Conservation (phyloP, 2,888 invertebrate species). For the Cataglyphis livida region DNA sequence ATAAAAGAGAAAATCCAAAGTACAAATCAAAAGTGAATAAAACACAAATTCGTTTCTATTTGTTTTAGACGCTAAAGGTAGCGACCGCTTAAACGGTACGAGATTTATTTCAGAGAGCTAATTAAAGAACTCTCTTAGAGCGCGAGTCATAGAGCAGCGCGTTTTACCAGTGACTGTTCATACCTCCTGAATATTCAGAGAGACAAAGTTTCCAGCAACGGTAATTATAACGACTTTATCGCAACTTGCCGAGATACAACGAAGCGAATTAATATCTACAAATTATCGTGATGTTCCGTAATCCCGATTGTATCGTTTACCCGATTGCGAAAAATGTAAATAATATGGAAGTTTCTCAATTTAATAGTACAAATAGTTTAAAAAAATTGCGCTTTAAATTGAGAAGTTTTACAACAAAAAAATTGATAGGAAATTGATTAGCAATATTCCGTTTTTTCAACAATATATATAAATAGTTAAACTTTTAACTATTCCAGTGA, state of each 20-base stretch:
- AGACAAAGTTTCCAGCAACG: slow-evolving; percentile 63
- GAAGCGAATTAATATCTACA: slow-evolving; percentile 66
- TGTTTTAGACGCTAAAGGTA: background rate
- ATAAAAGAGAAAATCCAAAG: background rate
- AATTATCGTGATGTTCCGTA: slow-evolving; percentile 53
- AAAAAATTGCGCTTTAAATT: background rate
- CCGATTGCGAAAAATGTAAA: background rate
- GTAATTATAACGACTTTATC: slow-evolving; percentile 73
- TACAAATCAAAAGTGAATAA: background rate
- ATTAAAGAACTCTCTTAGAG: slow-evolving; percentile 28
- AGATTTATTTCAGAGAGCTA: slow-evolving; percentile 33
- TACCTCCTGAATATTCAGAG: slow-evolving; percentile 69
- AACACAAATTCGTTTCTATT: background rate
- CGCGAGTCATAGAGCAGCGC: slow-evolving; percentile 8
- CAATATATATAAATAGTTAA: background rate
- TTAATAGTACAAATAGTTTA: background rate
- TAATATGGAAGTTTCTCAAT: background rate
- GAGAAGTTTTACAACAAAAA: background rate
- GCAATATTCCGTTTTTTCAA: background rate
- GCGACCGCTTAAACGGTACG: background rate
- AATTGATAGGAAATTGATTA: background rate
- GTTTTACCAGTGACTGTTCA: slow-evolving; percentile 16
- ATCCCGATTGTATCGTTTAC: background rate
- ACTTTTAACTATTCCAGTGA: background rate
- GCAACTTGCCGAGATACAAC: slow-evolving; percentile 68